A percentile compares a stretch with the other conserved stretches of the same genome.
Conservation (phyloP, 2,888 invertebrate species). For the Cremastobaeus sp. region DNA sequence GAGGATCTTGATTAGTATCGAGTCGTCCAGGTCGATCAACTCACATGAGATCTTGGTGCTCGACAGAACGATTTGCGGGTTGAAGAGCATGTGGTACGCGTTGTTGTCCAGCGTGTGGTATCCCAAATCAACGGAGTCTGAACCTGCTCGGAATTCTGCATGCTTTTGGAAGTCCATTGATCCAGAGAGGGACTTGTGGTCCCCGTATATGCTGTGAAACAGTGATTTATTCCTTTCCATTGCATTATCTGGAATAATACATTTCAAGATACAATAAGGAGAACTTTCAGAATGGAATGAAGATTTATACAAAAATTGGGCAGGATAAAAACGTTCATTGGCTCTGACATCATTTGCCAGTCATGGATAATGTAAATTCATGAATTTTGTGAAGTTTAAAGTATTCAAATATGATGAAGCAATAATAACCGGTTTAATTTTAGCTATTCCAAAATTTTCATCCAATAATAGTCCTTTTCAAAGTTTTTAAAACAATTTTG, state of each 20-base stretch:
- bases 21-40: constrained; percentile 79
- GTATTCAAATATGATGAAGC: too few species aligned
- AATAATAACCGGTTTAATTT: too few species aligned
- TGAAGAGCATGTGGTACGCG: constrained; percentile 70
- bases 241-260: constrained; percentile 70
- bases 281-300: too few species aligned
- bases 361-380: too few species aligned
- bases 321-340: too few species aligned
- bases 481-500: too few species aligned
- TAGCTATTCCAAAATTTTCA: too few species aligned
- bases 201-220: constrained; percentile 70
- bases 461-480: too few species aligned
- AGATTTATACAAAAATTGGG: too few species aligned
- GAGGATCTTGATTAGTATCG: constrained; percentile 84
- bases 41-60: constrained; percentile 49
- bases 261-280: too few species aligned
- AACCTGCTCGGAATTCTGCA: constrained; percentile 68
- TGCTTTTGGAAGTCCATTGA: constrained; percentile 66
- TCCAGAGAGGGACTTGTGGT: constrained; percentile 66
- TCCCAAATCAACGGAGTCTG: constrained; percentile 73
- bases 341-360: too few species aligned
- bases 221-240: constrained; percentile 74
- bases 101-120: constrained; percentile 75
- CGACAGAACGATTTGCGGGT: constrained; percentile 63
- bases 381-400: too few species aligned